Evolutionary conservation across 2,888 invertebrate genomes (phyloP).

Genomic region (Coecobrya sp.): DNA sequence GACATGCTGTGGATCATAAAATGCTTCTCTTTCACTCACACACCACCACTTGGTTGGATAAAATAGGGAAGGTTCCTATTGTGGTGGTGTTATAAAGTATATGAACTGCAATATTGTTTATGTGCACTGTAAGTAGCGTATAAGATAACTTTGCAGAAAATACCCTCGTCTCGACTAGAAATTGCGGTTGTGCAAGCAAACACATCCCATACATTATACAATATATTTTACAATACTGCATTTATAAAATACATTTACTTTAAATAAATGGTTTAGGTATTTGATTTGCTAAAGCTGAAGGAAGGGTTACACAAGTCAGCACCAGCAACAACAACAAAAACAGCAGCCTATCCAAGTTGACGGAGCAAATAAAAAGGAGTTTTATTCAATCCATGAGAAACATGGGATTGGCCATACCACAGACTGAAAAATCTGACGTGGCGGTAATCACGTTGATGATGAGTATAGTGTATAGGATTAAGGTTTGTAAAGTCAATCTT

Average conservation of each 20-base stretch:
- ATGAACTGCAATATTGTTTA: neutral
- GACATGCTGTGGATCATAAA: constrained; percentile 74
- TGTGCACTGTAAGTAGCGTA: neutral
- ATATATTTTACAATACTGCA: constrained; percentile 33
- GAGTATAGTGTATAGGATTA: neutral
- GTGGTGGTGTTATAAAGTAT: neutral
- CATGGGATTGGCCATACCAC: constrained; percentile 59
- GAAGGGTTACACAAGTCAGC: constrained; percentile 50
- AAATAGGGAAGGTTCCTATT: constrained; percentile 48
- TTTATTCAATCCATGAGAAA: constrained; percentile 63
- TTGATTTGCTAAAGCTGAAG: constrained; percentile 54
- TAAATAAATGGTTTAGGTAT: constrained; percentile 38
- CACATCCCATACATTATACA: constrained; percentile 16
- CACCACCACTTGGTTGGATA: constrained; percentile 52
- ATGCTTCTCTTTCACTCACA: constrained; percentile 41
- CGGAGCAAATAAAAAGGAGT: constrained; percentile 52
- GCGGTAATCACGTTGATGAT: neutral
- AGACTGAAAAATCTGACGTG: neutral
- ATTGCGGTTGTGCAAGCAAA: constrained; percentile 50
- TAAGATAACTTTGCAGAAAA: constrained; percentile 1
- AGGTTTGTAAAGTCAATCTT: too few species aligned
- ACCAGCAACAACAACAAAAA: constrained; percentile 24
- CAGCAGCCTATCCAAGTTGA: constrained; percentile 33
- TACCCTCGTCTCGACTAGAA: constrained; percentile 22
- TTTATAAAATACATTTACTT: constrained; percentile 41